Evolutionary conservation across 2,888 invertebrate genomes (phyloP).

Genomic region (Liposcelis brunnea): DNA sequence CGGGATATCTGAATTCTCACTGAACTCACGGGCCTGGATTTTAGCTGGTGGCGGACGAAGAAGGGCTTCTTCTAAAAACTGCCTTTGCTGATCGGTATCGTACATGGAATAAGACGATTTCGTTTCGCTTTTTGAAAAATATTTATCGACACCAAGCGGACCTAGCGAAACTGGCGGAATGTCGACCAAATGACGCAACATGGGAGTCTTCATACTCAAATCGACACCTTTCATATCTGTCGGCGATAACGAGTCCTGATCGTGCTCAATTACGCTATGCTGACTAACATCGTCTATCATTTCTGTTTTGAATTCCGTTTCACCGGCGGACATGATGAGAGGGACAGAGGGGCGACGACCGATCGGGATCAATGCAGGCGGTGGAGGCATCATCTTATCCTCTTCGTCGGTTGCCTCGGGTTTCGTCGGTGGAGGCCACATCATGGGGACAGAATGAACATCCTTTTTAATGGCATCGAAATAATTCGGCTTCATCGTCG

Average conservation of each 20-base stretch:
- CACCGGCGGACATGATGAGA: neutral
- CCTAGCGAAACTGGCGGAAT: neutral
- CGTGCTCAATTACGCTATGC: neutral
- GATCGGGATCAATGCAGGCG: neutral
- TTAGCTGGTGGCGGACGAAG: slow-evolving; percentile 6
- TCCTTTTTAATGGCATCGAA: neutral
- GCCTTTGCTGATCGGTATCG: neutral
- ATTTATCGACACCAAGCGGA: no score
- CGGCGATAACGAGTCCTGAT: neutral
- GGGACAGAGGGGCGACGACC: slow-evolving; percentile 1
- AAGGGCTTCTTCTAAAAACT: slow-evolving; percentile 1
- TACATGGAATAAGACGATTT: neutral
- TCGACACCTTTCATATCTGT: slow-evolving; percentile 13
- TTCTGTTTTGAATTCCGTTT: slow-evolving; percentile 1
- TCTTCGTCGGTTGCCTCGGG: slow-evolving; percentile 2
- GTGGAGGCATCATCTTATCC: slow-evolving; percentile 7
- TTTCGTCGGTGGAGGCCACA: slow-evolving; percentile 4
- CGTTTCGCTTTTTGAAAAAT: no score
- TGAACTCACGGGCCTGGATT: neutral
- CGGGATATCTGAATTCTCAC: neutral
- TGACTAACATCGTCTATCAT: slow-evolving; percentile 4
- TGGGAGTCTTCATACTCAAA: slow-evolving; percentile 12
- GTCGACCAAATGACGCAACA: neutral
- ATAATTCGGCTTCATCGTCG: neutral
- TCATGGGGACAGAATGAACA: neutral